Base-by-base conservation (phyloP, 2,113 vertebrate species). In the Myanophis thanlyinensis region DNA sequence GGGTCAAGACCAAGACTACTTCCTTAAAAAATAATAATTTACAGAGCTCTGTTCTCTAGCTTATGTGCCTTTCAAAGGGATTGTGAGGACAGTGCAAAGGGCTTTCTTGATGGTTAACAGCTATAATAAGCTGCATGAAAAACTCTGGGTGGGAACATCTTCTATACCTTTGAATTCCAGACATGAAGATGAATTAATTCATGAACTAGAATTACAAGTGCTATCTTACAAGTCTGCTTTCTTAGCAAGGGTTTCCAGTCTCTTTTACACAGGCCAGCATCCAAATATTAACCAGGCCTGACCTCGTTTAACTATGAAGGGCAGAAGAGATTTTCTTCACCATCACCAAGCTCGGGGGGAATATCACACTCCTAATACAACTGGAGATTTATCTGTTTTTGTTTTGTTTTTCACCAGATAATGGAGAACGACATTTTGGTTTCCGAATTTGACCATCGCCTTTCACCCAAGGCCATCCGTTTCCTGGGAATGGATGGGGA, bases 401-500 rank as follows among this genome's bases (percentile, higher is more conserved):
- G 49, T 4, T 11, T 2, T 4, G 51, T 89, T 84, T 22, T 48
- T 85, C 44, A 12, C 30, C 88, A 92, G 92, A 51, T 92, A 56
- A 48, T 85, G 11, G 52, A 59, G 12, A 85, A 85, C 0, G 8
- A 15, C 46, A 85, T 1, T 3, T 22, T 85, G 9, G 73, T 97
- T 90, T 35, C 97, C 94, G 93, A 91, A 5, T 98, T 98, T 59
- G 8, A 73, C 3, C 97, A 98, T 92, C 97, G 98, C 0, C 20
- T 98, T 0, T 96, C 97, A 0, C 4, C 97, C 90, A 91, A 97
- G 9, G 67, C 92, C 49, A 96, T 98, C 25, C 49, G 94, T 67
- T 92, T 91, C 0, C 46, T 98, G 89, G 94, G 97, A n/a, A 97
- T 98, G 15, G 89, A 52, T 0, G 98, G 98, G 49, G 98, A 98